These are phyloP conservation scores for Acanthococcus lagerstroemiae DNA, from an alignment of 2,888 invertebrate species.

Conservation along the genomic window DNA sequence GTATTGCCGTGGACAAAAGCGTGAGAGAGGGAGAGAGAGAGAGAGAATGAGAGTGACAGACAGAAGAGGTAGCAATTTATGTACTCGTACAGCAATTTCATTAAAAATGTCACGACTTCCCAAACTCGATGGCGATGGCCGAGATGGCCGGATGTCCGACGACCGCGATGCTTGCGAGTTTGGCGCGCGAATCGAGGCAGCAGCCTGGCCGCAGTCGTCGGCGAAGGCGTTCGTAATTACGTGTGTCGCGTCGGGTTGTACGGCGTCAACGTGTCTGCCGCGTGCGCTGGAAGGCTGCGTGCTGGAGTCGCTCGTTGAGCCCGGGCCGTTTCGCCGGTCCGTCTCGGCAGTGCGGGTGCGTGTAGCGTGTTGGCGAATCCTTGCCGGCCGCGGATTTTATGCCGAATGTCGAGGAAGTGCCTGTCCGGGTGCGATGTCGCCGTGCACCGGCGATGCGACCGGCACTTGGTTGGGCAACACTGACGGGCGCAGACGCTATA, in stretches of 20 bases:
- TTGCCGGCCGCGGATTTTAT: not conserved
- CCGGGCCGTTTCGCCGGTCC: too few species aligned
- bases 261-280: too few species aligned
- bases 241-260: too few species aligned
- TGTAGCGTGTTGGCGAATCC: too few species aligned
- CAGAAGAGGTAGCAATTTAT: too few species aligned
- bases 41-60: not conserved
- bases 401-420: not conserved
- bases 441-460: not conserved
- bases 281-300: not conserved
- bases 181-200: not conserved
- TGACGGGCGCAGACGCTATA: slow-evolving; percentile 2
- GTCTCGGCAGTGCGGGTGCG: too few species aligned
- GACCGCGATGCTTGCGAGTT: too few species aligned
- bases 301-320: not conserved
- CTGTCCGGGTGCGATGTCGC: not conserved
- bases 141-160: too few species aligned
- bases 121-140: not conserved
- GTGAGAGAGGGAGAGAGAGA: not conserved
- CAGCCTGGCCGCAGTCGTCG: too few species aligned
- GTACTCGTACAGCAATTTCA: too few species aligned
- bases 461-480: not conserved
- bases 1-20: not conserved
- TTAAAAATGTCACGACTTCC: not conserved
- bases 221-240: too few species aligned